Conservation (phyloP, 2,888 invertebrate species). For the Tetragonula carbonaria region DNA sequence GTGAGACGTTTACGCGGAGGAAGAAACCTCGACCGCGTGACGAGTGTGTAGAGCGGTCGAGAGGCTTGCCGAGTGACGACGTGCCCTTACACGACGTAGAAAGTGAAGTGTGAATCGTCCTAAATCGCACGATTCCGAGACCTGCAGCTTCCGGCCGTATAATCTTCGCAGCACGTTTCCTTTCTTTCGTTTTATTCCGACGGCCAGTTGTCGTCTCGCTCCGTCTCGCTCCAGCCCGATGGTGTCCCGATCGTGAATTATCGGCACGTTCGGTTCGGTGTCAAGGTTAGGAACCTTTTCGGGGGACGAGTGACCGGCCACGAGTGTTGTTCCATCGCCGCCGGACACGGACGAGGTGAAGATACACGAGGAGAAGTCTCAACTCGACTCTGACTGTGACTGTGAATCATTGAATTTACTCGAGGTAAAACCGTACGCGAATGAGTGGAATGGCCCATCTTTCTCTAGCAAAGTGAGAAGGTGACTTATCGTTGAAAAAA, state of each 20-base stretch:
- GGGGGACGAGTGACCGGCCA: constrained; percentile 2
- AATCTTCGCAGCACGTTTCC: constrained; percentile 1
- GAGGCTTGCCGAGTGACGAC: constrained; percentile 33
- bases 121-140: background rate
- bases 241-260: background rate
- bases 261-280: background rate
- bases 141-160: constrained; percentile 27
- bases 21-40: background rate
- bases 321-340: background rate
- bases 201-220: too few relatives aligned
- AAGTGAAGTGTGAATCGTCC: constrained; percentile 1
- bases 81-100: background rate
- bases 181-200: background rate
- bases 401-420: too few relatives aligned
- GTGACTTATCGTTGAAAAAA: background rate
- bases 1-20: constrained; percentile 22
- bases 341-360: too few relatives aligned
- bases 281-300: constrained; percentile 33
- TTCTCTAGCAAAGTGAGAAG: background rate
- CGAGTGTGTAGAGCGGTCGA: constrained; percentile 24
- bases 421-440: too few relatives aligned
- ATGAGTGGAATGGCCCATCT: too few relatives aligned
- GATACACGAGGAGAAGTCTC: too few relatives aligned
- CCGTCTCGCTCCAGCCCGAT: too few relatives aligned
- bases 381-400: too few relatives aligned